Conservation (phyloP, 2,888 invertebrate genomes). For the Desoria tigrina region DNA sequence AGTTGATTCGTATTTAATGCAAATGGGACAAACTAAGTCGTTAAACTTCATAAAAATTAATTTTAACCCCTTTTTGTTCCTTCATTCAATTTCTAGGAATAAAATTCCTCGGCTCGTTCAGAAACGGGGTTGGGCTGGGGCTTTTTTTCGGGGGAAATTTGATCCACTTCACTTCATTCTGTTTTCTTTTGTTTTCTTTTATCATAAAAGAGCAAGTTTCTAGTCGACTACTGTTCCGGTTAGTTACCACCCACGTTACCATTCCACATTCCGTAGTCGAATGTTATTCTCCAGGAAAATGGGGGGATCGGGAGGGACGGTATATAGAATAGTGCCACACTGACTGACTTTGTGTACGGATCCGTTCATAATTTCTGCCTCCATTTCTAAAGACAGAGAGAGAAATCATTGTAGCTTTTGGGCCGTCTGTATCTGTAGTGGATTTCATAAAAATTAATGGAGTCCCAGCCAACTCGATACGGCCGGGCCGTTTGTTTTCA, state of each 20-base stretch:
- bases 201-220: too few relatives aligned
- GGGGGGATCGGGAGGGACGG: neutral
- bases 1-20: conserved; percentile 7
- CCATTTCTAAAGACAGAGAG: too few relatives aligned
- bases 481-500: conserved; percentile 38
- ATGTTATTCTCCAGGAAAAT: too few relatives aligned
- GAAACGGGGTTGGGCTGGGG: too few relatives aligned
- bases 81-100: conserved; percentile 25
- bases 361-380: conserved; percentile 10
- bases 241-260: too few relatives aligned
- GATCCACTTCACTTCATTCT: too few relatives aligned
- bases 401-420: neutral
- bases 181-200: too few relatives aligned
- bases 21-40: conserved; percentile 34
- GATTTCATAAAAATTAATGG: conserved; percentile 37
- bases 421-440: conserved; percentile 1
- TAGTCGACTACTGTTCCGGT: too few relatives aligned
- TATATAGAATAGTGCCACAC: neutral
- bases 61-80: conserved; percentile 23
- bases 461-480: conserved; percentile 2
- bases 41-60: conserved; percentile 42
- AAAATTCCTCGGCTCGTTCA: conserved; percentile 8
- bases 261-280: too few relatives aligned
- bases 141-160: too few relatives aligned
- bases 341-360: neutral